phyloP scores from a whole-genome alignment of 1,140 invertebrate genomes.

The Ips typographus region DNA sequence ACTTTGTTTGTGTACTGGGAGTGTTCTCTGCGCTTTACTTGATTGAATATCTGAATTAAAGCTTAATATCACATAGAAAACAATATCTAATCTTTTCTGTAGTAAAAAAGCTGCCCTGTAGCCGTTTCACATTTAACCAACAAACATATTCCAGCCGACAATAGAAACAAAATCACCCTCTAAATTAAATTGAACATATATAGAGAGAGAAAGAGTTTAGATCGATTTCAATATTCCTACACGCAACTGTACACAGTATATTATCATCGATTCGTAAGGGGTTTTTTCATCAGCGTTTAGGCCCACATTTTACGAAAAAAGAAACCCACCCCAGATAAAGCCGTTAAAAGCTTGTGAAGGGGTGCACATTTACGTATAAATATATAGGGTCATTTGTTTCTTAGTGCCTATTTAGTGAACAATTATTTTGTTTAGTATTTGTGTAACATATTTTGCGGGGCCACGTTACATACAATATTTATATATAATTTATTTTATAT shows the following conservation, averaged over 20 bases:
- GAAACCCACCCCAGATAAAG: background rate
- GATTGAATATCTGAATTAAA: no score
- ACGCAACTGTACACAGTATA: constrained; percentile 18
- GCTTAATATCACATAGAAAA: no score
- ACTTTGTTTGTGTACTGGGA: no score
- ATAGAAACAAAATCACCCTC: background rate
- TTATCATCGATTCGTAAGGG: constrained; percentile 27
- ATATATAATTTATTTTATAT: constrained; percentile 27
- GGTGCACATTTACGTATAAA: constrained; percentile 28
- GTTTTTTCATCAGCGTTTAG: constrained; percentile 28
- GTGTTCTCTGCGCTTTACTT: no score
- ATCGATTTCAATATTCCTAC: constrained; percentile 27
- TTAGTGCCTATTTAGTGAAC: constrained; percentile 33
- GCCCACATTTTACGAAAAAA: constrained; percentile 5
- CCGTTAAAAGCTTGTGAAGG: background rate
- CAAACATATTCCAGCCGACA: background rate
- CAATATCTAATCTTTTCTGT: no score
- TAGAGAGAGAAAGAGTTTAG: constrained; percentile 2
- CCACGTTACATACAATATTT: constrained; percentile 25
- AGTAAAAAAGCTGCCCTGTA: no score
- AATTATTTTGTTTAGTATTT: constrained; percentile 28
- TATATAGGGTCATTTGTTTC: constrained; percentile 23
- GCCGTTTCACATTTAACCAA: no score
- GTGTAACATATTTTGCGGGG: constrained; percentile 22
- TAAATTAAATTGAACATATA: constrained; percentile 4